Evolutionary conservation across 2,797 vertebrate genomes (phyloP).

Genomic region (Pangasius djambal): DNA sequence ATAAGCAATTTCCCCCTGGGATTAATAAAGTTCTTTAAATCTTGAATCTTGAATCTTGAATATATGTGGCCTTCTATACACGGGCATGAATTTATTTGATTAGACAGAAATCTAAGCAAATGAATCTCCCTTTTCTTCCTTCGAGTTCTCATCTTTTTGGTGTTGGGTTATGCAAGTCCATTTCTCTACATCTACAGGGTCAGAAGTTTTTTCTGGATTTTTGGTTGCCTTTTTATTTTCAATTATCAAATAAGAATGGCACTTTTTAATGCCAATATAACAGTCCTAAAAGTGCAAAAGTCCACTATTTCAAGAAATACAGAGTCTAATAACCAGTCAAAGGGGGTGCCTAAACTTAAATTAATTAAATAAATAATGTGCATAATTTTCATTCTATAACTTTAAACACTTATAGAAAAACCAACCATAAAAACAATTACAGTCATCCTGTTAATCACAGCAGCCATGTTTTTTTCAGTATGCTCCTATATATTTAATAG

Average conservation of each 20-base stretch:
- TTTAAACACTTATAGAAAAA: not conserved
- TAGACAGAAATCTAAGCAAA: not conserved
- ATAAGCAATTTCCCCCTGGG: no score
- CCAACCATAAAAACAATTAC: constrained; percentile 60
- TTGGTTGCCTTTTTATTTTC: not conserved
- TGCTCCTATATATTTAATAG: not conserved
- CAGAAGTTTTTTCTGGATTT: not conserved
- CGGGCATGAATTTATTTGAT: not conserved
- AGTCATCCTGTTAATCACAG: constrained; percentile 59
- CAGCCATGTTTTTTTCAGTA: constrained; percentile 51
- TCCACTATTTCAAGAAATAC: not conserved
- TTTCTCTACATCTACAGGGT: not conserved
- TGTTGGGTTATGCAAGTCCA: not conserved
- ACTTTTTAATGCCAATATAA: not conserved
- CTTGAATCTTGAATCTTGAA: no score
- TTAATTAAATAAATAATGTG: not conserved
- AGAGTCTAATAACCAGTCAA: not conserved
- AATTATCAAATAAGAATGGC: not conserved
- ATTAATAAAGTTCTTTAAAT: no score
- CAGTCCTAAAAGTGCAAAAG: not conserved
- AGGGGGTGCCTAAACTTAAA: not conserved
- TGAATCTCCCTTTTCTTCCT: not conserved
- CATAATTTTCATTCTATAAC: not conserved
- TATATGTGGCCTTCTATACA: not conserved
- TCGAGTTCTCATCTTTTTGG: not conserved